phyloP scores from a whole-genome alignment of 2,888 invertebrate genomes.

The Oligia strigilis region DNA sequence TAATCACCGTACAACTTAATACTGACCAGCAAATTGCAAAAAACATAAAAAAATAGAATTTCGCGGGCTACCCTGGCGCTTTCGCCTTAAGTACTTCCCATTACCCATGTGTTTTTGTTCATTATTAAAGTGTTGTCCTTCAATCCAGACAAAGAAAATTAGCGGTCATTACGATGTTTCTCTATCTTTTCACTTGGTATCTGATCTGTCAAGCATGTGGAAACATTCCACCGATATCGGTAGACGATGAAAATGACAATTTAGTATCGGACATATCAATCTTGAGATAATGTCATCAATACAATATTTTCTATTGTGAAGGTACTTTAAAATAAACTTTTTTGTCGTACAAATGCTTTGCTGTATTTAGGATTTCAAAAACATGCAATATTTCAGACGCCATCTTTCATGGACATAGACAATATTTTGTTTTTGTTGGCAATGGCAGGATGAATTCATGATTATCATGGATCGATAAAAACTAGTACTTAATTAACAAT shows the following conservation, averaged over 20 bases:
- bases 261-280: slow-evolving; percentile 20
- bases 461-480: not conserved
- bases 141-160: slow-evolving; percentile 23
- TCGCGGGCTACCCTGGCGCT: too few species aligned
- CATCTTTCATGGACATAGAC: slow-evolving; percentile 22
- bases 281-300: slow-evolving; percentile 30
- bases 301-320: slow-evolving; percentile 2
- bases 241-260: slow-evolving; percentile 3
- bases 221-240: slow-evolving; percentile 16
- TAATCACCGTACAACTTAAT: too few species aligned
- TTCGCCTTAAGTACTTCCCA: not conserved
- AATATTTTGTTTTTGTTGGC: not conserved
- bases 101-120: not conserved
- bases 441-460: not conserved
- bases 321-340: slow-evolving; percentile 12
- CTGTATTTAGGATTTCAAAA: not conserved
- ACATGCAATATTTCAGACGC: not conserved
- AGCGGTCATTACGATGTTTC: slow-evolving; percentile 9
- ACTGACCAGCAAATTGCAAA: too few species aligned
- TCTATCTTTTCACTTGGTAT: not conserved
- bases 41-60: too few species aligned
- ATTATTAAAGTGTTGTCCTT: not conserved
- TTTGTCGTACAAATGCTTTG: too few species aligned
- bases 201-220: slow-evolving; percentile 7
- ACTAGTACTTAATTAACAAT: not conserved